Percentiles rank a stretch among this genome's conserved stretches.
These are phyloP conservation scores for Xylota segnis DNA, from an alignment of 2,888 invertebrate genomes.

Conservation along the genomic window DNA sequence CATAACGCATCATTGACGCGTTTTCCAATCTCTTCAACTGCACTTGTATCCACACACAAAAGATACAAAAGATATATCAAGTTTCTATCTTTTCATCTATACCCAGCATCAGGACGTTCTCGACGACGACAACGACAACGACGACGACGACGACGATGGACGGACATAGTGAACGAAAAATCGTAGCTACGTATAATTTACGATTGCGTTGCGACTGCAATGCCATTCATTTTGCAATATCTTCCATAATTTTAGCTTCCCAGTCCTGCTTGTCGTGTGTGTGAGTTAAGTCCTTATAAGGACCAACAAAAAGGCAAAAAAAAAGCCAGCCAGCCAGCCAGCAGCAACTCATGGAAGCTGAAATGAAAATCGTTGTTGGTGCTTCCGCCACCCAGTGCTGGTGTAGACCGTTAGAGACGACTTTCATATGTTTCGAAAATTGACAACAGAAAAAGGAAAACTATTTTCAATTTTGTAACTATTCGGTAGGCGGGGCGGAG, in stretches of 20 bases:
- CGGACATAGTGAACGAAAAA: conserved; percentile 66
- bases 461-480: conserved; percentile 73
- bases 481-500: conserved; percentile 33
- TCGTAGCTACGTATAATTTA: conserved; percentile 70
- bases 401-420: conserved; percentile 38
- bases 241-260: conserved; percentile 69
- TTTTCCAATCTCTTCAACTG: conserved; percentile 45
- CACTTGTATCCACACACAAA: background rate
- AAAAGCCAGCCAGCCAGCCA: background rate
- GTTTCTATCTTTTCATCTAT: conserved; percentile 34
- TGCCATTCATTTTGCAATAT: conserved; percentile 73
- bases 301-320: conserved; percentile 4
- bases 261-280: conserved; percentile 26
- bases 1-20: conserved; percentile 59
- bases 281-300: conserved; percentile 59
- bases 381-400: conserved; percentile 6
- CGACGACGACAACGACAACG: conserved; percentile 37
- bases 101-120: conserved; percentile 30
- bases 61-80: conserved; percentile 37
- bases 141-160: conserved; percentile 52
- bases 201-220: conserved; percentile 70
- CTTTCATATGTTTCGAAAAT: conserved; percentile 64
- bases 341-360: conserved; percentile 34
- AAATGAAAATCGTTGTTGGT: conserved; percentile 61
- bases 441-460: conserved; percentile 54